These are phyloP conservation scores for Crocidura indochinensis DNA, from an alignment of 2,797 vertebrate species.

Conservation along the genomic window DNA sequence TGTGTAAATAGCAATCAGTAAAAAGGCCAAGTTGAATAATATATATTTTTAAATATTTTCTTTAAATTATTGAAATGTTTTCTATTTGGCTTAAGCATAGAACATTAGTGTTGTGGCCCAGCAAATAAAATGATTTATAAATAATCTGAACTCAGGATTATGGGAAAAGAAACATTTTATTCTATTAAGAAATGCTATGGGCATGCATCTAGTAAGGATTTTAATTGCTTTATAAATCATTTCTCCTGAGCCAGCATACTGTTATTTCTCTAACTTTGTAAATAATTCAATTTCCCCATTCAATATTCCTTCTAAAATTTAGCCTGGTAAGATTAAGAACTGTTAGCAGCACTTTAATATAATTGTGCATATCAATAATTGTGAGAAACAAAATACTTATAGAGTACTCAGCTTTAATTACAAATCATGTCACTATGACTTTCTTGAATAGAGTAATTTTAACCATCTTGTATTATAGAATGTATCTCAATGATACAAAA, in stretches of 20 bases:
- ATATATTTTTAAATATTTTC: background rate
- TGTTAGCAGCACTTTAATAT: conserved; percentile 23
- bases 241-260: conserved; percentile 16
- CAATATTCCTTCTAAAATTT: conserved; percentile 13
- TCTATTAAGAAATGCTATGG: conserved; percentile 17
- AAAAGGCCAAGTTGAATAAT: background rate
- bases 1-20: background rate
- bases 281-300: conserved; percentile 1
- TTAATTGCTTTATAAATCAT: conserved; percentile 31
- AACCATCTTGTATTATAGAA: background rate
- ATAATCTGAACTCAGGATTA: background rate
- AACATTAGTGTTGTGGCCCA: background rate
- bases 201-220: background rate
- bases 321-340: conserved; percentile 44
- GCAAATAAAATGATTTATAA: background rate
- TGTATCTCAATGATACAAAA: background rate
- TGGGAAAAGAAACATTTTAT: background rate
- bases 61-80: conserved; percentile 9
- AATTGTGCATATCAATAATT: conserved; percentile 65
- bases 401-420: conserved; percentile 59
- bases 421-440: background rate
- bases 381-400: conserved; percentile 19
- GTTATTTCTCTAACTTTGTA: conserved; percentile 18
- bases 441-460: background rate
- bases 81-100: conserved; percentile 3